Evolutionary conservation across 2,113 vertebrate genomes (phyloP), one percentile per base, ranked within the genome.

Genomic region (Jaculus jaculus): DNA sequence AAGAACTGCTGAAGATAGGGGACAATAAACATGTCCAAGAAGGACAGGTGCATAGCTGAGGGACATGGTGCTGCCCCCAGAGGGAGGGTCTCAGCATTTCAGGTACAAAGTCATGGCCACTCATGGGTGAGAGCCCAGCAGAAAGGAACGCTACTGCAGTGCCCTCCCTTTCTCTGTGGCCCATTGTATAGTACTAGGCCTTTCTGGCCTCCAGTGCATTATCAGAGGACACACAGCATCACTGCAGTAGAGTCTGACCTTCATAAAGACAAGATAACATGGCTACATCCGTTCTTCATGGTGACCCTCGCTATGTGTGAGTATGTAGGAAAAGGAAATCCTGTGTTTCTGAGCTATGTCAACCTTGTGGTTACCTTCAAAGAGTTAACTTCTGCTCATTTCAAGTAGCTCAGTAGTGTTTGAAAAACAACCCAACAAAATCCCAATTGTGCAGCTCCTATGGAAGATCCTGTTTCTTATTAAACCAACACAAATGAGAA

Each of bases 251-350:
- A 5, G 63, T 24, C 39, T 74, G 77, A 60, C 58, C 60, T 94
- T 89, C 77, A 66, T 30, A 47, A 75, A 42, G 26, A 39, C 2
- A 51, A 77, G 71, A 21, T 17, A 58, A 12, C 0, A 1, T 60
- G 81, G 63, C 34, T 3, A n/a, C 11, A 39, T 37, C 58, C 16
- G 20, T 21, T 54, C 24, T 83, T 72, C 39, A 1, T 23, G 30
- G 32, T 80, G 77, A 78, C 42, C 72, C 54, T 61, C 39, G 42
- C 20, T 15, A 18, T 37, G 9, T 11, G 85, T 42, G 58, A 75
- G 32, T 85, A 42, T 4, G 28, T 23, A 89, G 84, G 87, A 89
- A 95, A 89, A 86, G 84, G 91, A 83, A 94, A 89, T 89, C 39
- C 93, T 82, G 84, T 21, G 42, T 78, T 71, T 69, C 51, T 47